Percentiles rank a stretch among this genome's conserved stretches.
phyloP scores from a whole-genome alignment of 2,888 invertebrate genomes.

The Tachina grossa region DNA sequence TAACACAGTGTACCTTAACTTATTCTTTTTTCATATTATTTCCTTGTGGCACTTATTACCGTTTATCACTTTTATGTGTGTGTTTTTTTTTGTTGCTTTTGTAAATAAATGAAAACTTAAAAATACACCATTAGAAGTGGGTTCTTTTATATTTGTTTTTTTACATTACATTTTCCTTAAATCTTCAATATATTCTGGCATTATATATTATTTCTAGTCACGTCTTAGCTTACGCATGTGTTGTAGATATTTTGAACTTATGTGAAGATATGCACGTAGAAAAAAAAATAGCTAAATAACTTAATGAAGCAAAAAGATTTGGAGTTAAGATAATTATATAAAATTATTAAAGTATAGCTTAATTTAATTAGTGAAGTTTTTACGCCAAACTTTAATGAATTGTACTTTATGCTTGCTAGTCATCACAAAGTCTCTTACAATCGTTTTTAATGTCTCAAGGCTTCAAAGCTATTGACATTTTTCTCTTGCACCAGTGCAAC shows the following conservation, averaged over 20 bases:
- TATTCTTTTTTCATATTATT: background rate
- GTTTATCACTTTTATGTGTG: constrained; percentile 19
- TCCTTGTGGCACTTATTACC: constrained; percentile 27
- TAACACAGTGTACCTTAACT: constrained; percentile 2
- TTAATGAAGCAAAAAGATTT: background rate
- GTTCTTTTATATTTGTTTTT: constrained; percentile 16
- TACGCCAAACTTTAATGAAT: no score
- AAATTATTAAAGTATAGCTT: no score
- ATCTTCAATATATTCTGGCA: constrained; percentile 51
- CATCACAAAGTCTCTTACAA: no score
- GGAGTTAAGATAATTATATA: no score
- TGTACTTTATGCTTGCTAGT: no score
- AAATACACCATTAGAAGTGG: no score
- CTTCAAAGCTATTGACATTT: no score
- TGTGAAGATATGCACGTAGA: background rate
- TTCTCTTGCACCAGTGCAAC: no score
- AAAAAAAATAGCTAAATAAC: background rate
- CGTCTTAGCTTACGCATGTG: constrained; percentile 65
- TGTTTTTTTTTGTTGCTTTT: background rate
- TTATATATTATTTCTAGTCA: constrained; percentile 61
- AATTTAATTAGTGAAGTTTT: no score
- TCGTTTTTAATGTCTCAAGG: no score
- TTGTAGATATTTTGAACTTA: constrained; percentile 35
- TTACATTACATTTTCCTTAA: constrained; percentile 34
- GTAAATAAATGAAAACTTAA: constrained; percentile 47